phyloP scores from a whole-genome alignment of 2,797 vertebrate species.

The Neosilurus hyrtlii region DNA sequence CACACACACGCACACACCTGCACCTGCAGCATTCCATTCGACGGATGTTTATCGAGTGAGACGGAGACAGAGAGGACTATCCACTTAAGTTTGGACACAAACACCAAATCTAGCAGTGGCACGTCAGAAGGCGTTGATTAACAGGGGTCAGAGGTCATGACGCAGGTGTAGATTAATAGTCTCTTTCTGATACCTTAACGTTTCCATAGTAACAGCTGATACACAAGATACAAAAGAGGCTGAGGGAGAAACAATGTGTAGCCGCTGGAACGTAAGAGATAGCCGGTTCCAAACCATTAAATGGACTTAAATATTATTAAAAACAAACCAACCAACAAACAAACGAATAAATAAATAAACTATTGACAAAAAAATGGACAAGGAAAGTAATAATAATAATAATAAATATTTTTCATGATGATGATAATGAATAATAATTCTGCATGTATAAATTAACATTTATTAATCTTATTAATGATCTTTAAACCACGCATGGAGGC shows the following conservation, averaged over 20 bases:
- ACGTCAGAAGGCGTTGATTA: background rate
- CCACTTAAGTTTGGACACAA: background rate
- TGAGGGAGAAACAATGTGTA: background rate
- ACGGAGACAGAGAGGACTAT: background rate
- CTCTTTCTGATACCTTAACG: background rate
- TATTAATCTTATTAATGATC: too few species aligned
- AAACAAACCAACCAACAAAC: too few species aligned
- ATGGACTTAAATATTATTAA: too few species aligned
- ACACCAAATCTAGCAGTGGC: background rate
- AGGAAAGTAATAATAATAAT: too few species aligned
- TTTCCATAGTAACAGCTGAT: background rate
- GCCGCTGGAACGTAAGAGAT: background rate
- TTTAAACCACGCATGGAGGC: too few species aligned
- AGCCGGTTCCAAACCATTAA: background rate
- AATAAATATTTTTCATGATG: too few species aligned
- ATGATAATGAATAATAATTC: background rate
- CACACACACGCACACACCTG: background rate
- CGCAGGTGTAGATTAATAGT: background rate
- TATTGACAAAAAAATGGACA: too few species aligned
- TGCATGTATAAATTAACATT: background rate
- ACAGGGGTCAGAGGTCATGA: background rate
- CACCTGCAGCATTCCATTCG: constrained; percentile 24
- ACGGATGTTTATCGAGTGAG: background rate
- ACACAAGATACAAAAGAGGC: background rate
- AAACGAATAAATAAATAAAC: too few species aligned